phyloP scores from a whole-genome alignment of 2,888 invertebrate species.

The Gastrophysa polygoni region DNA sequence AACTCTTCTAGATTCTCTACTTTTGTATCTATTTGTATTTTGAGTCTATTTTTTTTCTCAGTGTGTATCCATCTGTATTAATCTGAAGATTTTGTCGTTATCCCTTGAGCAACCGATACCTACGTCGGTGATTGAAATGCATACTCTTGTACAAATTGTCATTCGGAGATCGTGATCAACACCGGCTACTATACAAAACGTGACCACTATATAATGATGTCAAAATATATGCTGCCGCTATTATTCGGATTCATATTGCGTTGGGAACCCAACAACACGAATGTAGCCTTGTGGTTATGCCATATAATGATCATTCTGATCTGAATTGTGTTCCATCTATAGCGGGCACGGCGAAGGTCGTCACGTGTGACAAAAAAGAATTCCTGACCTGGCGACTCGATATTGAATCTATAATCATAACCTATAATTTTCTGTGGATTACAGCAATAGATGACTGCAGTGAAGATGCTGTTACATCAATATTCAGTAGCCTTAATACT shows the following conservation, averaged over 20 bases:
- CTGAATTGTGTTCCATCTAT: conserved; percentile 35
- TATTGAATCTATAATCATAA: not conserved
- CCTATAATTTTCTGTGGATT: not conserved
- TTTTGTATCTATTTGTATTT: too few relatives aligned
- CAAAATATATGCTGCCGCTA: conserved; percentile 53
- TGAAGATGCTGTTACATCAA: not conserved
- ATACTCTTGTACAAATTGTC: conserved; percentile 44
- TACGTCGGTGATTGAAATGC: conserved; percentile 1
- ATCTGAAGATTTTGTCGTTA: too few relatives aligned
- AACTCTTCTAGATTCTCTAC: too few relatives aligned
- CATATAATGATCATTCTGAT: conserved; percentile 45
- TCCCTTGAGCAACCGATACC: not conserved
- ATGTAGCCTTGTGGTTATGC: conserved; percentile 47
- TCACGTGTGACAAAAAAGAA: conserved; percentile 8
- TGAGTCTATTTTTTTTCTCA: too few relatives aligned
- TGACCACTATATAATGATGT: conserved; percentile 56
- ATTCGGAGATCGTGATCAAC: conserved; percentile 55
- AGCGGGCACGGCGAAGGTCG: conserved; percentile 17
- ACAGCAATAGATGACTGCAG: not conserved
- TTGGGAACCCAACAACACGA: conserved; percentile 42
- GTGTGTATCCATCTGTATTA: too few relatives aligned
- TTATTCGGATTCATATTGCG: conserved; percentile 47
- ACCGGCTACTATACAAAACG: conserved; percentile 58
- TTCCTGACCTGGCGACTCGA: not conserved
- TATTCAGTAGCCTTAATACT: not conserved